Evolutionary conservation across 2,113 vertebrate genomes (phyloP), one percentile per base, ranked within the genome.

Genomic region (Sciurus niger): DNA sequence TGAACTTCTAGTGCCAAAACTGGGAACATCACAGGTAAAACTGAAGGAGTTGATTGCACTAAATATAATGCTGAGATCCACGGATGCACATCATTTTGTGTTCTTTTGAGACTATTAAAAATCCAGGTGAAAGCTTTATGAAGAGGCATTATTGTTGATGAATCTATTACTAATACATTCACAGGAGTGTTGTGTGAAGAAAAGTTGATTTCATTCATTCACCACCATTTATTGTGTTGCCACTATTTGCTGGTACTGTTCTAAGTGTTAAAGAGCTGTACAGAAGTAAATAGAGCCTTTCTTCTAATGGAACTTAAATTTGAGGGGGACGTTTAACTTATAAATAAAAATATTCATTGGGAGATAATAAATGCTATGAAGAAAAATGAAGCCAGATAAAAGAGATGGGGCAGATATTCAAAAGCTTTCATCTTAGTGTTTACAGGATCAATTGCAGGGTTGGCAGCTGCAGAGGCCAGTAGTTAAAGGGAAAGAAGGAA

Each of bases 401-500:
- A 51, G 51, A 76, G 51, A 25, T 4, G 17, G 78, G 65, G 12
- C 13, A 65, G 73, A 60, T 30, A 34, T 16, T 28, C 60, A 32
- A 30, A 67, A 22, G 40, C 30, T 78, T 76, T 65, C 67, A 22
- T 68, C 79, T 70, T 4, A 72, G 58, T 76, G 58, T 74, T 32
- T 63, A 20, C 67, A 90, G 70, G 53, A 53, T 58, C 63, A 2
- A 22, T 37, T n/a, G 37, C 53, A 88, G 51, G 58, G 48, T 24
- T 94, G 90, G 73, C 80, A 51, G 96, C 92, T 96, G 67, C n/a
- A 32, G 70, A 95, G 84, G 34, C 28, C 74, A 72, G 77, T 86
- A 92, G 96, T 94, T 90, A 89, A 93, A 84, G 74, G 89, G 60
- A 93, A 89, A 86, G 89, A 77, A 82, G 86, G 91, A 91, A 89